Evolutionary conservation across 1,140 invertebrate genomes (phyloP), one percentile per base, ranked within the genome.

Genomic region (Danaus plexippus): DNA sequence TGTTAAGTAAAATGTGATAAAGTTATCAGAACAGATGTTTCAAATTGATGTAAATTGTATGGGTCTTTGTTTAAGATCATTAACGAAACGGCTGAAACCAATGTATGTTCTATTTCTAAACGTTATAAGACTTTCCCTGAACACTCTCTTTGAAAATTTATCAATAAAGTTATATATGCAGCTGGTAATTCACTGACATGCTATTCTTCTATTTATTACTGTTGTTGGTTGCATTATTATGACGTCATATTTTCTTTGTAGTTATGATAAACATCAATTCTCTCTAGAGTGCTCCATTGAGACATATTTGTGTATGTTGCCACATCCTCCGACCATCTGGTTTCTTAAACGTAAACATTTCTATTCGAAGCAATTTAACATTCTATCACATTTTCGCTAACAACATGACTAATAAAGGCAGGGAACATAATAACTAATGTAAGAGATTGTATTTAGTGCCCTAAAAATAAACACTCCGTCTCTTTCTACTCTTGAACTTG

Each of bases 401-500:
- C 32, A 56, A 46, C 48, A 42, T 43, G 9, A 52, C 57, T 41
- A 54, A 54, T 54, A 54, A 69, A 57, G 50, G 52, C 64, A 73
- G 69, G 73, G 73, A 75, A 72, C 67, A 67, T 71, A 56, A 48
- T 47, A 49, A 55, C 55, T 48, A 65, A 58, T 54, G 63, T 73
- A 73, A 63, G 71, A 75, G 71, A 67, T 67, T 79, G 75, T 75
- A 77, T 80, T 77, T 79, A 80, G 77, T 74, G 66, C 63, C 65
- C 73, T 81, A 80, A 80, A 81, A 79, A 84, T 84, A 84, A 77
- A 69, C 69, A 63, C 54, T 55, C 57, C 57, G 68, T 64, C 58
- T 54, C 63, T 55, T 67, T 69, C 59, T 72, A 82, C 74, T 73
- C 79, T 85, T 85, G 81, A 85, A 85, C 81, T 85, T 85, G 81